A percentile compares a stretch with the other conserved stretches of the same genome.
phyloP scores from a whole-genome alignment of 2,888 invertebrate species.

The Parnassius mnemosyne region DNA sequence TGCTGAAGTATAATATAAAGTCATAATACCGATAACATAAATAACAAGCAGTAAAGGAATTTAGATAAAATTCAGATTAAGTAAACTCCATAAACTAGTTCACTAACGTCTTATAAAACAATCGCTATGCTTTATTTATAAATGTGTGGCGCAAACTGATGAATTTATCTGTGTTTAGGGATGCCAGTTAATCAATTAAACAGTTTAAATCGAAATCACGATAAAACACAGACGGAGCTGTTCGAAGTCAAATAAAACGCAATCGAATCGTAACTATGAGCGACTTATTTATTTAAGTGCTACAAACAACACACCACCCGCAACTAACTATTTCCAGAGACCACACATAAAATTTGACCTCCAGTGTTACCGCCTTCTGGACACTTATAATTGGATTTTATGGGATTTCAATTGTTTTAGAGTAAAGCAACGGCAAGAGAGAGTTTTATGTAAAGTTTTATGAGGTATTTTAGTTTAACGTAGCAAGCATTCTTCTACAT shows the following conservation, averaged over 20 bases:
- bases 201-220: conserved; percentile 47
- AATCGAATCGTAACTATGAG: conserved; percentile 52
- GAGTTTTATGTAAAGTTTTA: conserved; percentile 13
- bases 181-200: conserved; percentile 54
- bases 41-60: no score
- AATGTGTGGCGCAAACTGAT: conserved; percentile 50
- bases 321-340: conserved; percentile 44
- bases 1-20: no score
- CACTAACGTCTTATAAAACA: conserved; percentile 19
- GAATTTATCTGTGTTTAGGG: conserved; percentile 74
- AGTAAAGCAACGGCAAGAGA: conserved; percentile 28
- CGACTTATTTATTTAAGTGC: conserved; percentile 75
- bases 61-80: no score
- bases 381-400: conserved; percentile 33
- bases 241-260: conserved; percentile 68
- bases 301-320: conserved; percentile 54
- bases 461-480: conserved; percentile 31
- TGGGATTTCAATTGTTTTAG: conserved; percentile 40
- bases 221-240: conserved; percentile 60
- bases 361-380: conserved; percentile 32
- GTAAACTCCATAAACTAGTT: conserved; percentile 10
- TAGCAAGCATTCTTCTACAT: conserved; percentile 24
- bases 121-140: conserved; percentile 28
- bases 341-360: conserved; percentile 64
- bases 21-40: no score